Base-by-base conservation (phyloP, 2,113 vertebrate species). In the Merops nubicus region DNA sequence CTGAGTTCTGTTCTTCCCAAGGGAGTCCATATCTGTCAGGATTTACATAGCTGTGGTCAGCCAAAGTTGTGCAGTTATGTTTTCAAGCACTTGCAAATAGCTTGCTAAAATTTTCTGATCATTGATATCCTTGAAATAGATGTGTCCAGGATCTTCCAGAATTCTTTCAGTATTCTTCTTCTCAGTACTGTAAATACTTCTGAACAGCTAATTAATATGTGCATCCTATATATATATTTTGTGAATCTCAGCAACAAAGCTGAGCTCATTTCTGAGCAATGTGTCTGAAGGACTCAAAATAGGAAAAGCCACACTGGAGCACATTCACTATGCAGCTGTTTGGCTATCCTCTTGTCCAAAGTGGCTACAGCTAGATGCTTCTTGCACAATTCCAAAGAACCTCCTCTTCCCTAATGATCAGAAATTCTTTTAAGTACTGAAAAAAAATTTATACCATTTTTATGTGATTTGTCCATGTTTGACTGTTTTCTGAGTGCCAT, bases 1-100 rank as follows among this genome's bases (percentile, higher is more conserved):
- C 67, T 54, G 62, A 60, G 40, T 92, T 93, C 45, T 62, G 9
- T 50, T 92, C 47, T 89, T 88, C 73, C 91, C 59, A 48, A 50
- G 60, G 75, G 75, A 84, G 50, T 54, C 78, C 42, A 14, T 80
- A 70, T 89, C 62, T 91, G 42, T 91, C 54, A 93, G 78, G 63
- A 88, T 25, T 81, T 81, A 63, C 19, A 13, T 3, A 82, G 77
- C 51, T 94, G 88, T 88, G 91, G 60, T n/a, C 56, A 90, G 68
- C 53, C 92, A 65, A 87, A 73, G 36, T 92, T 96, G 84, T 86
- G 67, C 93, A 96, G 94, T 82, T 94, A 53, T 51, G 80, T 96
- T 96, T 95, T 77, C 65, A 91, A 80, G 72, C 9, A 4, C 68
- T 93, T 84, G 54, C 53, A 72, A 60, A 59, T 33, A 57, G n/a